These are phyloP conservation scores for Myzus persicae DNA, from an alignment of 1,140 invertebrate genomes.

Conservation along the genomic window DNA sequence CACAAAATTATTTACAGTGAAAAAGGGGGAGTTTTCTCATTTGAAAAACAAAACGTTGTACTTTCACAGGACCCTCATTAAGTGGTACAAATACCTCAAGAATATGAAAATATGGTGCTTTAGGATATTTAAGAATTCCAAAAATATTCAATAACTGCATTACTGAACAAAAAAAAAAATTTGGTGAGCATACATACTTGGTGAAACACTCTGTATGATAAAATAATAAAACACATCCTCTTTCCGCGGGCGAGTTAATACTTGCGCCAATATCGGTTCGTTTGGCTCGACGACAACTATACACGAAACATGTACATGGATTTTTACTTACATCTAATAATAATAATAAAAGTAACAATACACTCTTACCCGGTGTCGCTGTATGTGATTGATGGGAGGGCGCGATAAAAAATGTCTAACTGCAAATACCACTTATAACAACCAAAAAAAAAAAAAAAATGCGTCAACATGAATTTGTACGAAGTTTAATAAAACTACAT, in stretches of 20 bases:
- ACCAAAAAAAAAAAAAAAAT: not conserved
- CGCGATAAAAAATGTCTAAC: not conserved
- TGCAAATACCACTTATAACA: not conserved
- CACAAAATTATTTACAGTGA: no score
- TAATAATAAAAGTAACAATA: not conserved
- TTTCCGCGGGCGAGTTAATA: not conserved
- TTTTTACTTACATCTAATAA: not conserved
- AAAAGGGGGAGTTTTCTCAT: not conserved
- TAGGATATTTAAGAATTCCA: not conserved
- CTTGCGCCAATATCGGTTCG: not conserved
- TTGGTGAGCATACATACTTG: not conserved
- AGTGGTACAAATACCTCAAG: not conserved
- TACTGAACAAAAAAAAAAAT: not conserved
- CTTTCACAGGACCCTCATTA: not conserved
- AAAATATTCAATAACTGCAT: not conserved
- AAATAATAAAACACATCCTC: not conserved
- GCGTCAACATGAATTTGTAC: not conserved
- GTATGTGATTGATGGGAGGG: not conserved
- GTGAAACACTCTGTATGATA: not conserved
- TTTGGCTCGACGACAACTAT: not conserved
- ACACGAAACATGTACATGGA: not conserved
- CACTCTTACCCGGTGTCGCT: not conserved
- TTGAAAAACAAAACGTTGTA: not conserved
- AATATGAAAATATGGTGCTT: not conserved
- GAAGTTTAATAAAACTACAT: not conserved